Evolutionary conservation across 2,888 invertebrate genomes (phyloP).

Genomic region (Oscheius onirici): DNA sequence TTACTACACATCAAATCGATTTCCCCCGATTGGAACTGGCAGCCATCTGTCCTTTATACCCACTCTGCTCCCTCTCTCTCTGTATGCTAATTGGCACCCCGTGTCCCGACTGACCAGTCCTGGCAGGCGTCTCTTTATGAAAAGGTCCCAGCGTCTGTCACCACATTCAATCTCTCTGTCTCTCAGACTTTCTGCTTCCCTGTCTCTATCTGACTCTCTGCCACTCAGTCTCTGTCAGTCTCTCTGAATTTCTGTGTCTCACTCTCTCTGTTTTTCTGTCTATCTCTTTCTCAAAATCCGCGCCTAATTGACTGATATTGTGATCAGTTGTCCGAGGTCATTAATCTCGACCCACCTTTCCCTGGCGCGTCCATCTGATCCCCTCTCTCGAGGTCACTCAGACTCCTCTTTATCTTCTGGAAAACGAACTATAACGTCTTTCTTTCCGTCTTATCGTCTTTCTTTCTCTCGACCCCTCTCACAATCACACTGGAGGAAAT

Average conservation of each 20-base stretch:
- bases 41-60: slow-evolving; percentile 25
- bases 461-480: not conserved
- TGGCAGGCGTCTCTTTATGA: no score
- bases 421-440: no score
- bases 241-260: no score
- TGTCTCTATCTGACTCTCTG: no score
- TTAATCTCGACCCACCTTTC: not conserved
- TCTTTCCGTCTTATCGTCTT: not conserved
- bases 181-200: not conserved
- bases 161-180: not conserved
- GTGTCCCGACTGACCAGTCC: no score
- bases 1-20: slow-evolving; percentile 5
- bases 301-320: not conserved
- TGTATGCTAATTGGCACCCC: slow-evolving; percentile 17
- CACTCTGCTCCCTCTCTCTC: not conserved
- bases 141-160: not conserved
- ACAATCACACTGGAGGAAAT: no score
- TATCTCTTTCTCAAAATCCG: no score
- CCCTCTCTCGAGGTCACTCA: not conserved
- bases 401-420: not conserved
- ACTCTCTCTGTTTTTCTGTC: no score
- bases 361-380: no score
- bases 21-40: slow-evolving; percentile 22
- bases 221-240: no score
- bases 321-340: slow-evolving; percentile 13